These are phyloP conservation scores for Acipenser oxyrinchus DNA, from an alignment of 2,797 vertebrate genomes.

Conservation along the genomic window DNA sequence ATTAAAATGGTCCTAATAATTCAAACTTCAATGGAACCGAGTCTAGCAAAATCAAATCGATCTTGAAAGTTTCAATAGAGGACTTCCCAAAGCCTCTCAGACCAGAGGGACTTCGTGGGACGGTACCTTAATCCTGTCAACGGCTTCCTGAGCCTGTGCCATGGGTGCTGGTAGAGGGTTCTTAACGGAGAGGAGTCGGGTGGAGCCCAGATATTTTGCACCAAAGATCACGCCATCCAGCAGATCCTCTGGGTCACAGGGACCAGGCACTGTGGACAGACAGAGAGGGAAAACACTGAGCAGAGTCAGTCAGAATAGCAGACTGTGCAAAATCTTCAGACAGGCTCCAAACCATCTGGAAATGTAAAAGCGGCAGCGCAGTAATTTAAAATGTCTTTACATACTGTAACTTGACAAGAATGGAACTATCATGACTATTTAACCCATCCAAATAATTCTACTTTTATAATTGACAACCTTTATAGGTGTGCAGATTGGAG, in stretches of 20 bases:
- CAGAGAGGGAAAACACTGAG: background rate
- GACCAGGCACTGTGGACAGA: slow-evolving; percentile 70
- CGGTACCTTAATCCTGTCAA: slow-evolving; percentile 85
- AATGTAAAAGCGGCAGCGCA: no score
- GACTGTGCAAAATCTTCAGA: no score
- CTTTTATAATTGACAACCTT: no score
- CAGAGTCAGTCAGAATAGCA: background rate
- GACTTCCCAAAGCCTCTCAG: rapidly evolving
- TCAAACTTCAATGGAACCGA: no score
- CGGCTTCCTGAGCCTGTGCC: slow-evolving; percentile 84
- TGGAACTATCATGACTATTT: no score
- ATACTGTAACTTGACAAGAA: no score
- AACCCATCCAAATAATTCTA: no score
- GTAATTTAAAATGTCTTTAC: no score
- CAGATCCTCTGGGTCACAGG: slow-evolving; percentile 89
- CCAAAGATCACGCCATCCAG: slow-evolving; percentile 89
- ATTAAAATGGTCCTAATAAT: background rate
- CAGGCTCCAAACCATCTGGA: no score
- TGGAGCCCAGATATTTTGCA: slow-evolving; percentile 92
- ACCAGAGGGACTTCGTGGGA: background rate
- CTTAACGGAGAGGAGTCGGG: slow-evolving; percentile 79
- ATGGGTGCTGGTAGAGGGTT: slow-evolving; percentile 77
- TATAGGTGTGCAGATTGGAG: no score
- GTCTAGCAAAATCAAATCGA: background rate
- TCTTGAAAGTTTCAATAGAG: background rate